Conservation (phyloP, 1,140 invertebrate species). For the Zaprionus tsacasi region DNA sequence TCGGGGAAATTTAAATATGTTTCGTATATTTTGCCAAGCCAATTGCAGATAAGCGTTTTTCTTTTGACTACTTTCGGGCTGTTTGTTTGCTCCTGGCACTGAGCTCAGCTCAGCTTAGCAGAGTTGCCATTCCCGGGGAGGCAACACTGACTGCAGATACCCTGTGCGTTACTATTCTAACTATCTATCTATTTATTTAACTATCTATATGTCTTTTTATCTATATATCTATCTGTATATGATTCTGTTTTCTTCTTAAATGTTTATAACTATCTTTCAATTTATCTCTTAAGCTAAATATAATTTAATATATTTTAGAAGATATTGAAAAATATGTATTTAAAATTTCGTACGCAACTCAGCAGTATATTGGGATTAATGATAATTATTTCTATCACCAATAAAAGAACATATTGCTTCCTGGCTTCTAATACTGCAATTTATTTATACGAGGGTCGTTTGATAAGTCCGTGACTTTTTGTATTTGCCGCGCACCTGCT, state of each 20-base stretch:
- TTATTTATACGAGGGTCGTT: too few species aligned
- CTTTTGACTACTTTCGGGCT: slow-evolving; percentile 56
- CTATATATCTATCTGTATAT: too few species aligned
- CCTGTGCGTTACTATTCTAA: background rate
- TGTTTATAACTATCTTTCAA: background rate
- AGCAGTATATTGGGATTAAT: too few species aligned
- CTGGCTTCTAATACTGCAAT: too few species aligned
- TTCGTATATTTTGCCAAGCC: slow-evolving; percentile 68
- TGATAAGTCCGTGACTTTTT: too few species aligned
- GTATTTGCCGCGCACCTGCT: too few species aligned
- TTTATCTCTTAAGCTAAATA: background rate
- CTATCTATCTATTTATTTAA: background rate
- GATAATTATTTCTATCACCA: too few species aligned
- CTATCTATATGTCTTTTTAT: background rate
- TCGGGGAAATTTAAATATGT: slow-evolving; percentile 70
- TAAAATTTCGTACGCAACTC: background rate
- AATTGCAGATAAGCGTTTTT: slow-evolving; percentile 80
- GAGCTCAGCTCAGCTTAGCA: slow-evolving; percentile 34
- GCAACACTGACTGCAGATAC: background rate
- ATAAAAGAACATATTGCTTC: too few species aligned
- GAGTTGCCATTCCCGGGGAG: background rate
- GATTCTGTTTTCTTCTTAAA: background rate
- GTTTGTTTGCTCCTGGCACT: slow-evolving; percentile 58
- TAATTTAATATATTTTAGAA: background rate
- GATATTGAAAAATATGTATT: background rate